These are phyloP conservation scores for Drosophila guanche DNA, from an alignment of 1,140 invertebrate genomes.

Conservation along the genomic window DNA sequence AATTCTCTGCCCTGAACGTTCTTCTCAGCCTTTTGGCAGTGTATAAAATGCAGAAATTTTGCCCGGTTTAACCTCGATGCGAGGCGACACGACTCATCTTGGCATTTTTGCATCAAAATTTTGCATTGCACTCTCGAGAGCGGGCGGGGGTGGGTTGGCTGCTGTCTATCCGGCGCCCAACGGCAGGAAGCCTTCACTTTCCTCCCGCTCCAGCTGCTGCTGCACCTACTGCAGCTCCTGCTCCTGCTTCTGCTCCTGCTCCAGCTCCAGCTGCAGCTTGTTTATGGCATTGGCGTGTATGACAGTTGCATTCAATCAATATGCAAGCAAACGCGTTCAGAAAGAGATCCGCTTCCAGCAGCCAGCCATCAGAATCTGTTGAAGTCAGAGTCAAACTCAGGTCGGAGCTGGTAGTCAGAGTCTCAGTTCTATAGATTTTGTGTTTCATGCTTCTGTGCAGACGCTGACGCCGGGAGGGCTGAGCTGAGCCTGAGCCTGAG, in stretches of 20 bases:
- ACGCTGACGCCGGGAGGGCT: slow-evolving; percentile 7
- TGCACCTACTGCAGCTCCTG: slow-evolving; percentile 38
- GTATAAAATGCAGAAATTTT: slow-evolving; percentile 16
- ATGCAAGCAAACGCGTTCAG: slow-evolving; percentile 40
- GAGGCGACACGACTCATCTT: slow-evolving; percentile 22
- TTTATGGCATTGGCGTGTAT: slow-evolving; percentile 72
- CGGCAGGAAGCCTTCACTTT: background rate
- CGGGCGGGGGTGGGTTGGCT: background rate
- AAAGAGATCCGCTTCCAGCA: slow-evolving; percentile 1
- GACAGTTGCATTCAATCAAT: slow-evolving; percentile 76
- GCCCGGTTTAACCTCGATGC: slow-evolving; percentile 23
- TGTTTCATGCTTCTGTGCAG: slow-evolving; percentile 46
- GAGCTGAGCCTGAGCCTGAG: background rate
- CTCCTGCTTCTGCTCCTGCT: slow-evolving; percentile 27
- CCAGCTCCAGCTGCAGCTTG: slow-evolving; percentile 42
- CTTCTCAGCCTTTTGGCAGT: background rate
- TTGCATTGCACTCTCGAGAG: slow-evolving; percentile 18
- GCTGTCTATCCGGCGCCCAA: background rate
- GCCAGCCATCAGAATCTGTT: slow-evolving; percentile 6
- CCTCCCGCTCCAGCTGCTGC: background rate
- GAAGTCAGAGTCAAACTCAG: background rate
- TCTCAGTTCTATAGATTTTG: slow-evolving; percentile 50
- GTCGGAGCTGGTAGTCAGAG: slow-evolving; percentile 17
- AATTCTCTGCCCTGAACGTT: no score
- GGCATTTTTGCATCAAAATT: slow-evolving; percentile 56